A percentile compares a stretch with the other conserved stretches of the same genome.
phyloP scores from a whole-genome alignment of 1,140 invertebrate species.

The Ips typographus region DNA sequence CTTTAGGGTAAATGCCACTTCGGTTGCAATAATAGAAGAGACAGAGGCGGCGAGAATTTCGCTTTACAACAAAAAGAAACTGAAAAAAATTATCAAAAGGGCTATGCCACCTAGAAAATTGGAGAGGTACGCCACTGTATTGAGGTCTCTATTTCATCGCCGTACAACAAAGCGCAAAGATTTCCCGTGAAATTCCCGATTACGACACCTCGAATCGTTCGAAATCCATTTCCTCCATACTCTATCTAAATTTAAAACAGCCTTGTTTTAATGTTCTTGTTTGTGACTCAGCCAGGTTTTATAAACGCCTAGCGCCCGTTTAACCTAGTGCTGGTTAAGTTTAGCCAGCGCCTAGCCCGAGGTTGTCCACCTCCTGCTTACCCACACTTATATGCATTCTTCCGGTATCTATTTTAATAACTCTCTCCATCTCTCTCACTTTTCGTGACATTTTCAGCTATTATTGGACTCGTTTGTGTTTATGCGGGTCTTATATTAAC shows the following conservation, averaged over 20 bases:
- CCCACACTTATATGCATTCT: slow-evolving; percentile 18
- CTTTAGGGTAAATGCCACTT: slow-evolving; percentile 48
- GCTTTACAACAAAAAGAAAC: no score
- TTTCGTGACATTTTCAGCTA: no score
- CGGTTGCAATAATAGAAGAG: slow-evolving; percentile 15
- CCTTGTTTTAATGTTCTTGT: not conserved
- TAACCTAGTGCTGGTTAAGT: not conserved
- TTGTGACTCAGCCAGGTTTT: not conserved
- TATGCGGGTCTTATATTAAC: no score
- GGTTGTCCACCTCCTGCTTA: slow-evolving; percentile 31
- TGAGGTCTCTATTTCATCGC: no score
- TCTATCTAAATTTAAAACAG: not conserved
- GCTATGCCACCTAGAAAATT: no score
- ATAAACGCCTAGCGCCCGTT: not conserved
- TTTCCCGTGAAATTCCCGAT: no score
- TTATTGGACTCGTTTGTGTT: no score
- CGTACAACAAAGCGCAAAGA: no score
- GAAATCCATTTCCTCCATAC: not conserved
- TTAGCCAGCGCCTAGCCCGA: slow-evolving; percentile 15
- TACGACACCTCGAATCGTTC: no score
- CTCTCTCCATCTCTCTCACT: not conserved
- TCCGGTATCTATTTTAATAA: slow-evolving; percentile 34
- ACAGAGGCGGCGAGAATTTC: not conserved
- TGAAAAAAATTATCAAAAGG: no score
- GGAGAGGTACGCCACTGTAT: no score